A percentile compares a stretch with the other conserved stretches of the same genome.
Evolutionary conservation across 2,797 vertebrate species (phyloP).

Genomic region (Spondyliosoma cantharus): DNA sequence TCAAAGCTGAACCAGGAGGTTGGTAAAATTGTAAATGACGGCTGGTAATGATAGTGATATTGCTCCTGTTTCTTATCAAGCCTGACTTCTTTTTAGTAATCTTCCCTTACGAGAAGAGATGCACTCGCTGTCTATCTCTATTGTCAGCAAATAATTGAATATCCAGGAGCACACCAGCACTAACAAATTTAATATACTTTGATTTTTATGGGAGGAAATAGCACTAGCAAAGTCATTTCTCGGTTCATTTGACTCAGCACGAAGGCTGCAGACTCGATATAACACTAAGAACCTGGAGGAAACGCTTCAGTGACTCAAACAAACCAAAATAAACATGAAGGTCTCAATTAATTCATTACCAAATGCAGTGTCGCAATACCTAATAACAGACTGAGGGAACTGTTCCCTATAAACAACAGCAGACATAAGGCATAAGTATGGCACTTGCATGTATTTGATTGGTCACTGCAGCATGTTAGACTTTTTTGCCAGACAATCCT

Average conservation of each 20-base stretch:
- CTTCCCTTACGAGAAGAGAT: neutral
- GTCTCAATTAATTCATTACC: neutral
- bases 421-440: neutral
- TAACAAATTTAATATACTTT: neutral
- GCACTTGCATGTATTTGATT: neutral
- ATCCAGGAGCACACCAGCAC: neutral
- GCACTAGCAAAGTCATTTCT: neutral
- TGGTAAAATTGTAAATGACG: neutral
- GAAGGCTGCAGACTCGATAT: neutral
- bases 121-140: neutral
- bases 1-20: neutral
- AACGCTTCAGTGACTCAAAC: neutral
- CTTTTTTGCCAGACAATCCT: neutral
- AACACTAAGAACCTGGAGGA: neutral
- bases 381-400: neutral
- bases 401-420: neutral
- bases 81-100: neutral
- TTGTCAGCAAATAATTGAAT: neutral
- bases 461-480: neutral
- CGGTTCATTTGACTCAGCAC: constrained; percentile 26
- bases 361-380: neutral
- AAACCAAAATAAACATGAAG: neutral
- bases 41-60: no score
- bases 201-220: neutral
- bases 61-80: neutral